These are phyloP conservation scores for Notiomystis cincta DNA, from an alignment of 2,113 vertebrate species.

Conservation along the genomic window DNA sequence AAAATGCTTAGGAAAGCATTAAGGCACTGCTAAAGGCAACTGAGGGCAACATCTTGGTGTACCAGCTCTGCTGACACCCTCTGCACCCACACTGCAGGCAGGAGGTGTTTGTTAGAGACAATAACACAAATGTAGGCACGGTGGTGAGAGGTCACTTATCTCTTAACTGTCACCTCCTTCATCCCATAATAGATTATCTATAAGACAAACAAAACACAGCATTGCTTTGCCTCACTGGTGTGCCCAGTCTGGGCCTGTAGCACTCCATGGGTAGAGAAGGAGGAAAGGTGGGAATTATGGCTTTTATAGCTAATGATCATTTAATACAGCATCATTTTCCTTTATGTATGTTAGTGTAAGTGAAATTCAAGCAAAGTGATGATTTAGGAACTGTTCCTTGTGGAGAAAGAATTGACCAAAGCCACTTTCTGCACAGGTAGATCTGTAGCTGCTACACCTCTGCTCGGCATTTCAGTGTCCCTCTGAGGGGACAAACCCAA, in stretches of 20 bases:
- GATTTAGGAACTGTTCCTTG: not conserved
- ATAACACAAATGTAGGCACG: accelerated
- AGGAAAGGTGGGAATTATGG: not conserved
- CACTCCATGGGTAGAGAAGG: accelerated
- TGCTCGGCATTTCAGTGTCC: not conserved
- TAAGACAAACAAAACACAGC: not conserved
- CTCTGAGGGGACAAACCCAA: not conserved
- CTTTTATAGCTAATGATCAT: not conserved
- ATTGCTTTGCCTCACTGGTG: not conserved
- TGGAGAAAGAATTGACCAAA: not conserved
- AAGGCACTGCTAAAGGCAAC: not conserved
- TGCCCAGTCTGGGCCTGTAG: not conserved
- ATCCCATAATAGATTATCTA: not conserved
- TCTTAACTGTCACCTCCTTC: not conserved
- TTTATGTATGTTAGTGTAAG: not conserved
- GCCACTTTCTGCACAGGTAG: not conserved
- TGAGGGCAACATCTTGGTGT: not conserved
- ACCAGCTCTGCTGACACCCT: not conserved
- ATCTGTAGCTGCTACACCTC: not conserved
- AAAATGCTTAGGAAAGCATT: not conserved
- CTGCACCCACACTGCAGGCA: not conserved
- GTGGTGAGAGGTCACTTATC: not conserved
- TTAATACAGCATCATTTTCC: not conserved
- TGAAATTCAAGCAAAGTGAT: not conserved
- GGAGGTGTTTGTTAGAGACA: not conserved